A percentile compares a stretch with the other conserved stretches of the same genome.
Evolutionary conservation across 1,140 invertebrate genomes (phyloP).

Genomic region (Drosophila ohnishii): DNA sequence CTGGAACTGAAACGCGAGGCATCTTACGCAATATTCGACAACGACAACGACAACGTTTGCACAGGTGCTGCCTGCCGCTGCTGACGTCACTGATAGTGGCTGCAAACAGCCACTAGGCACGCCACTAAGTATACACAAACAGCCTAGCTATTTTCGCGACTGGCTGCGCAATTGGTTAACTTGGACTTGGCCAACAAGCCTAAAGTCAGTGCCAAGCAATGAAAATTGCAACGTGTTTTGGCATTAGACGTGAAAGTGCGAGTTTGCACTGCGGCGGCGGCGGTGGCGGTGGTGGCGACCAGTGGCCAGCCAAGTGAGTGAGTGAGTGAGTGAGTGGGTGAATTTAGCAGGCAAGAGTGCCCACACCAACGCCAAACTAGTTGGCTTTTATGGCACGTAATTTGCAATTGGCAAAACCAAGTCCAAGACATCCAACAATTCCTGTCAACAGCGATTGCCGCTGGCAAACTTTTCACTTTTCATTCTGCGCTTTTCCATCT

Average conservation of each 20-base stretch:
- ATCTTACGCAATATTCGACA: constrained; percentile 58
- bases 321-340: constrained; percentile 34
- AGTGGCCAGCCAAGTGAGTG: constrained; percentile 24
- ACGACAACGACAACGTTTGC: constrained; percentile 15
- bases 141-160: constrained; percentile 18
- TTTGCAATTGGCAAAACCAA: constrained; percentile 77
- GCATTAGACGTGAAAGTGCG: constrained; percentile 82
- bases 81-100: constrained; percentile 69
- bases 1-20: constrained; percentile 25
- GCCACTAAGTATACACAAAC: constrained; percentile 38
- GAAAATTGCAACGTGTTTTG: constrained; percentile 81
- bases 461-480: constrained; percentile 78
- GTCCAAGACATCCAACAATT: constrained; percentile 52
- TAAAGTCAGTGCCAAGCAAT: constrained; percentile 81
- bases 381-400: constrained; percentile 79
- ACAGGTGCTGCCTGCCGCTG: constrained; percentile 36
- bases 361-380: constrained; percentile 57
- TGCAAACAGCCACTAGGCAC: constrained; percentile 14
- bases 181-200: constrained; percentile 78
- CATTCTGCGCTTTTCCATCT: constrained; percentile 76
- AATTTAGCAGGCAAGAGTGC: constrained; percentile 15
- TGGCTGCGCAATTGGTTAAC: constrained; percentile 69
- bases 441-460: constrained; percentile 18
- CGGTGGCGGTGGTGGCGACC: background rate
- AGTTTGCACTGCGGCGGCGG: constrained; percentile 59